phyloP scores from a whole-genome alignment of 2,113 vertebrate genomes.

The Epinephelus lanceolatus region DNA sequence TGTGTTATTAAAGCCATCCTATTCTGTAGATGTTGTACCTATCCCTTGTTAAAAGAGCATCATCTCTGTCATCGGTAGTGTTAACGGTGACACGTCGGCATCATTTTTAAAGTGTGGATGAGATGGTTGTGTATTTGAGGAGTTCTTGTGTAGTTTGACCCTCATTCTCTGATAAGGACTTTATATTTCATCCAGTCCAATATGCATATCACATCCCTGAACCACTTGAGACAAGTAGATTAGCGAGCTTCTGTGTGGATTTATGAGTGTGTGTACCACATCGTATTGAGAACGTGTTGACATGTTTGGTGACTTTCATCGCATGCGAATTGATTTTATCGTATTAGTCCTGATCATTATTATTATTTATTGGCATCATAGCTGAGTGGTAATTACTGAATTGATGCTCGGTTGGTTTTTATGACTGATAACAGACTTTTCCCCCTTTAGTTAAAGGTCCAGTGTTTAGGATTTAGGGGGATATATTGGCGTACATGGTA shows the following conservation, averaged over 20 bases:
- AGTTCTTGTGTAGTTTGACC: background rate
- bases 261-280: slow-evolving; percentile 10
- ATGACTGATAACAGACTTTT: slow-evolving; percentile 35
- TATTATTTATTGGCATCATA: slow-evolving; percentile 80
- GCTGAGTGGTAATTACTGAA: slow-evolving; percentile 51
- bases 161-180: slow-evolving; percentile 7
- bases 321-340: slow-evolving; percentile 56
- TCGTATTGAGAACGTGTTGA: slow-evolving; percentile 44
- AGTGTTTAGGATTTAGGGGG: no score
- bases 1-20: slow-evolving; percentile 27
- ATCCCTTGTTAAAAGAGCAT: background rate
- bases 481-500: no score
- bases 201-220: slow-evolving; percentile 14
- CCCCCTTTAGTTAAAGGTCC: slow-evolving; percentile 12
- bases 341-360: slow-evolving; percentile 60
- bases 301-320: slow-evolving; percentile 48
- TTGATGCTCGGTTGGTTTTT: slow-evolving; percentile 49
- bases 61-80: background rate
- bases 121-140: background rate
- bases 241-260: slow-evolving; percentile 36
- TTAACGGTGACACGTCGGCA: slow-evolving; percentile 25
- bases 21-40: background rate
- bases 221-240: background rate
- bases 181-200: slow-evolving; percentile 16
- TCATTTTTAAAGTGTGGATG: slow-evolving; percentile 12